Conservation (phyloP, 2,797 vertebrate genomes). For the Cyclopterus lumpus region DNA sequence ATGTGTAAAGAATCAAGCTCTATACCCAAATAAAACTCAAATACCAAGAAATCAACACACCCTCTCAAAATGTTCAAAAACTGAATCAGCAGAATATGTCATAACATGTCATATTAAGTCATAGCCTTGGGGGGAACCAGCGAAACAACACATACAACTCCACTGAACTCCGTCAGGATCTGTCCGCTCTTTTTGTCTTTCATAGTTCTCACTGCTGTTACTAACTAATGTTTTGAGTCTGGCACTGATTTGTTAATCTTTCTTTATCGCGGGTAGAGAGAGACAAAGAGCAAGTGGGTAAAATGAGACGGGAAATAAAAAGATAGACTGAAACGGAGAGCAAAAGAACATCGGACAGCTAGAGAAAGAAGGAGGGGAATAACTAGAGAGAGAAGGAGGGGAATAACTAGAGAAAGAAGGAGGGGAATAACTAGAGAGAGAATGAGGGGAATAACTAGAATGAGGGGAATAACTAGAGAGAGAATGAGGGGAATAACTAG, state of each 20-base stretch:
- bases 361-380: too few species aligned
- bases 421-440: too few species aligned
- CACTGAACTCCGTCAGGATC: constrained; percentile 1
- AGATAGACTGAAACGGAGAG: constrained; percentile 53
- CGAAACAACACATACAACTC: constrained; percentile 22
- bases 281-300: constrained; percentile 39
- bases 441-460: too few species aligned
- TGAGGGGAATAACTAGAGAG: too few species aligned
- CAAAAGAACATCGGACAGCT: constrained; percentile 57
- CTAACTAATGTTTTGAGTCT: background rate
- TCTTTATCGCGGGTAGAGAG: constrained; percentile 1
- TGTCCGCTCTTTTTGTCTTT: background rate
- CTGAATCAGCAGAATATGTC: constrained; percentile 48
- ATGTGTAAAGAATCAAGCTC: background rate
- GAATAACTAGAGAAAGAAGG: too few species aligned
- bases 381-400: too few species aligned
- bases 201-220: background rate
- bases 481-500: too few species aligned
- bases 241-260: background rate
- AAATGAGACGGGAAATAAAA: constrained; percentile 56
- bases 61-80: background rate
- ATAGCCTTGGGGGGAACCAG: constrained; percentile 19
- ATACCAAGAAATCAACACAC: background rate
- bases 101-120: constrained; percentile 20
- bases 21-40: background rate